phyloP scores from a whole-genome alignment of 2,113 vertebrate genomes.

The Percopsis transmontana region DNA sequence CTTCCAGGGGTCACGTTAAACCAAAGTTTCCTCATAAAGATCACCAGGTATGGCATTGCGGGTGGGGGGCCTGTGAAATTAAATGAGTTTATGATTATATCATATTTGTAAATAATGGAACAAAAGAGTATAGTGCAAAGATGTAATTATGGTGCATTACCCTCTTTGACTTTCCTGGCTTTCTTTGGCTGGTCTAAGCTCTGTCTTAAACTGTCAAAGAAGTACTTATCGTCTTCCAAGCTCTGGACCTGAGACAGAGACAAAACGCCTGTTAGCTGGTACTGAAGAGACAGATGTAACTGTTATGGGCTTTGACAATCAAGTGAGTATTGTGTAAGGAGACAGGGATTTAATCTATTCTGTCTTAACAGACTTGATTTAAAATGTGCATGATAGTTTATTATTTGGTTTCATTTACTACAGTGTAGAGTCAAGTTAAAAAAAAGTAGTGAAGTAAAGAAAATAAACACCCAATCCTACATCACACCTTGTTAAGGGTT shows the following conservation, averaged over 20 bases:
- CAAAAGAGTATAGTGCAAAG: background rate
- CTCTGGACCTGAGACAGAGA: constrained; percentile 79
- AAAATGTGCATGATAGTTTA: too few species aligned
- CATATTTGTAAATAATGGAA: background rate
- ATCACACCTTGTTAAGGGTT: constrained; percentile 84
- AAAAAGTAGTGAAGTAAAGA: too few species aligned
- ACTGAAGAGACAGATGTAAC: background rate
- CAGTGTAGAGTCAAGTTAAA: too few species aligned
- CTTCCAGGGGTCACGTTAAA: constrained; percentile 88
- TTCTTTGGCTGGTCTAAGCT: constrained; percentile 82
- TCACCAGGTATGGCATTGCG: constrained; percentile 78
- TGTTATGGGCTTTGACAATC: background rate
- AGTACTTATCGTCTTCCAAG: constrained; percentile 87
- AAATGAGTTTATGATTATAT: background rate
- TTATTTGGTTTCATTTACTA: too few species aligned
- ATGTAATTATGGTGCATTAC: constrained; percentile 59
- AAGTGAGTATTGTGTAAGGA: too few species aligned
- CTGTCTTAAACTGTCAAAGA: constrained; percentile 90
- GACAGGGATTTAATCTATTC: too few species aligned
- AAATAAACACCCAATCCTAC: background rate
- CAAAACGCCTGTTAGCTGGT: background rate
- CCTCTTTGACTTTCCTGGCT: constrained; percentile 82
- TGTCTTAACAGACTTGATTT: too few species aligned
- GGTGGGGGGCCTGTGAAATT: constrained; percentile 58
- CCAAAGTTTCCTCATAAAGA: constrained; percentile 95